Conservation (phyloP, 2,113 vertebrate genomes). For the Hiodon tergisus region DNA sequence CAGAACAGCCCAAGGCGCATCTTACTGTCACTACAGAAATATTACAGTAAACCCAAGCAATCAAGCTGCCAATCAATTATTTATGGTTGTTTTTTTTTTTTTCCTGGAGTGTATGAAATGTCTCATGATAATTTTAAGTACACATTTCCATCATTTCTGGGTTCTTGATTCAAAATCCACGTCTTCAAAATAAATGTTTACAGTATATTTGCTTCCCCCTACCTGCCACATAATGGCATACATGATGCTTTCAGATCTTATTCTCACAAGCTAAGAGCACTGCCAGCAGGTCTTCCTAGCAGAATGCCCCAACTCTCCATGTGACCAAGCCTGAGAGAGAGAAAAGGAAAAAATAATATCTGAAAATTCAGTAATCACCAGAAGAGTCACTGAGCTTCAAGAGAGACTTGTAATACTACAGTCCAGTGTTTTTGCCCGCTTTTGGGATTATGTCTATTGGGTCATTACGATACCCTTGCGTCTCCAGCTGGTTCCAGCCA, state of each 20-base stretch:
- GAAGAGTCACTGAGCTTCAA: background rate
- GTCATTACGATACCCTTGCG: background rate
- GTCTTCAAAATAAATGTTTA: slow-evolving; percentile 49
- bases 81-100: slow-evolving; percentile 66
- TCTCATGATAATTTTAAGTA: slow-evolving; percentile 61
- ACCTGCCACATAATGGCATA: slow-evolving; percentile 40
- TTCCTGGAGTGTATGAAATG: slow-evolving; percentile 59
- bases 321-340: slow-evolving; percentile 44
- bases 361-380: background rate
- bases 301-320: slow-evolving; percentile 39
- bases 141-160: slow-evolving; percentile 47
- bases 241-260: slow-evolving; percentile 31
- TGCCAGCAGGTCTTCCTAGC: slow-evolving; percentile 39
- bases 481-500: background rate
- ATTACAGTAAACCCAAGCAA: slow-evolving; percentile 69
- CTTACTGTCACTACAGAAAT: slow-evolving; percentile 59
- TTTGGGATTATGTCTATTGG: slow-evolving; percentile 17
- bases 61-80: slow-evolving; percentile 67
- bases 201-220: slow-evolving; percentile 46
- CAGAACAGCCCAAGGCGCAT: slow-evolving; percentile 64
- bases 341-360: slow-evolving; percentile 29
- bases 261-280: slow-evolving; percentile 44
- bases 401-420: slow-evolving; percentile 7
- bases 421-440: slow-evolving; percentile 11
- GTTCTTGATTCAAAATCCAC: slow-evolving; percentile 29